Evolutionary conservation across 1,140 invertebrate genomes (phyloP).

Genomic region (Oryctes rhinoceros): DNA sequence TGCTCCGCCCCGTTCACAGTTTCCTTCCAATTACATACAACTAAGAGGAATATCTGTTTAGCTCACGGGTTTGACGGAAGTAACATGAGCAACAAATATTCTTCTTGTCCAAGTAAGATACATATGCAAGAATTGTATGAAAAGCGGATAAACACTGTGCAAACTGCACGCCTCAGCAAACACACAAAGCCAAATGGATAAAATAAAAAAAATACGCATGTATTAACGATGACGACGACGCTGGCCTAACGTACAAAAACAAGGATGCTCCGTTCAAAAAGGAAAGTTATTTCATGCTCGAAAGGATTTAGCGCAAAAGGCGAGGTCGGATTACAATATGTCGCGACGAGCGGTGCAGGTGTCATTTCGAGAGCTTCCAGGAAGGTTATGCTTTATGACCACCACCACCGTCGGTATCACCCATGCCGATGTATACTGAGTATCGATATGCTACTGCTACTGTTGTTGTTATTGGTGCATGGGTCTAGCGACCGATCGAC

Average conservation of each 20-base stretch:
- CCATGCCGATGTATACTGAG: neutral
- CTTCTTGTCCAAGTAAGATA: no score
- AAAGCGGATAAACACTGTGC: no score
- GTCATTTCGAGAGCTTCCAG: slow-evolving; percentile 41
- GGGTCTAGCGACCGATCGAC: neutral
- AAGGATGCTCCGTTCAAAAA: slow-evolving; percentile 44
- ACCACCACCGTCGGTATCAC: neutral
- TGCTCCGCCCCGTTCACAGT: no score
- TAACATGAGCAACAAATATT: no score
- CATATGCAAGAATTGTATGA: no score
- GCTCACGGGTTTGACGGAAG: no score
- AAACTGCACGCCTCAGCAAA: no score
- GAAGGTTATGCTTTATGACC: slow-evolving; percentile 42
- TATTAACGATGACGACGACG: no score
- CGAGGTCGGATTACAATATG: slow-evolving; percentile 43
- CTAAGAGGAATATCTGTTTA: no score
- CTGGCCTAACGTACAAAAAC: slow-evolving; percentile 21
- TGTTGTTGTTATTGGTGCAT: neutral
- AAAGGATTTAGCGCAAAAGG: slow-evolving; percentile 47
- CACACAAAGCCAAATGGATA: no score
- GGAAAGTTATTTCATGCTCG: slow-evolving; percentile 48
- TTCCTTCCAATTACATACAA: no score
- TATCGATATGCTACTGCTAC: slow-evolving; percentile 1
- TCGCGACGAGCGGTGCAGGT: slow-evolving; percentile 42
- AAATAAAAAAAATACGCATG: no score